These are phyloP conservation scores for Drosophila santomea DNA, from an alignment of 1,140 invertebrate genomes.

Conservation along the genomic window DNA sequence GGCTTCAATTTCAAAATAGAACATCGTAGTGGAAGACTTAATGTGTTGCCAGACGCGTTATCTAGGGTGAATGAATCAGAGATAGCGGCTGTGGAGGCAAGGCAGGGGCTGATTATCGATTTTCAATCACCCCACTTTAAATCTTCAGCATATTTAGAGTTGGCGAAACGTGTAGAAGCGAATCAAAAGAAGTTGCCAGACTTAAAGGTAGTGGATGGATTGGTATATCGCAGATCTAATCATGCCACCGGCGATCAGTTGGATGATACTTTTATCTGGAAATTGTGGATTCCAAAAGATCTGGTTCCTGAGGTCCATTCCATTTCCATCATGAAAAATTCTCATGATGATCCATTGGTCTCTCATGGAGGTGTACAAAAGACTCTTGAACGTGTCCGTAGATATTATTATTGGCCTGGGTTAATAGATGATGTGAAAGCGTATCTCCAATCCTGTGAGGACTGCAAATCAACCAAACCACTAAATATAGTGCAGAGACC, in stretches of 20 bases:
- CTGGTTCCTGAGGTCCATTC: neutral
- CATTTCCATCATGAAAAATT: neutral
- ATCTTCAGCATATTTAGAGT: neutral
- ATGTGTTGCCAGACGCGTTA: neutral
- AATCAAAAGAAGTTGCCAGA: neutral
- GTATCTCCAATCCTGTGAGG: neutral
- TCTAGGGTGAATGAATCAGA: neutral
- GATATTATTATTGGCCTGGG: slow-evolving; percentile 4
- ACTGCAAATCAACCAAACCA: neutral
- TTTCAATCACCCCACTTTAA: neutral
- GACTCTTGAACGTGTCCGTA: neutral
- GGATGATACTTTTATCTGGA: neutral
- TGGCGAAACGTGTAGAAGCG: neutral
- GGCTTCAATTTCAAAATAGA: too few relatives aligned
- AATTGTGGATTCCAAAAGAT: neutral
- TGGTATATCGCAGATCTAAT: neutral
- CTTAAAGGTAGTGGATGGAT: neutral
- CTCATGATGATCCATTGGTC: neutral
- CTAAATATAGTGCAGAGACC: too few relatives aligned
- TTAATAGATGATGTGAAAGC: neutral
- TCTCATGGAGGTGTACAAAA: neutral
- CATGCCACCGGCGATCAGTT: neutral
- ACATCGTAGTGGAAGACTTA: too few relatives aligned
- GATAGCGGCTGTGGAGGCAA: neutral
- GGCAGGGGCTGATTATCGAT: neutral